Evolutionary conservation across 1,140 invertebrate genomes (phyloP), one percentile per base, ranked within the genome.

Genomic region (Megalopta genalis): DNA sequence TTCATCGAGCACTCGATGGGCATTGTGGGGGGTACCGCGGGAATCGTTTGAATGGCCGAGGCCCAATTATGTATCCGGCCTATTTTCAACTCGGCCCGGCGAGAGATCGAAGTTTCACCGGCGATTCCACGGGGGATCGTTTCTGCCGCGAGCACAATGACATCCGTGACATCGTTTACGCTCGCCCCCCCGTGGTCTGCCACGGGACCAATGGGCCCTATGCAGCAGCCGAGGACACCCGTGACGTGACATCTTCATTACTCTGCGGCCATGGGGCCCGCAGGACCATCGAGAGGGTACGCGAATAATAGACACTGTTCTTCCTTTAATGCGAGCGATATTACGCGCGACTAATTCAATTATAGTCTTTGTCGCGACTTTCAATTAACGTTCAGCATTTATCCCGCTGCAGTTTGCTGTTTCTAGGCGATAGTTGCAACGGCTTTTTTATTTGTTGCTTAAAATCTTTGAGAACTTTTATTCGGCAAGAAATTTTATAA

Each of bases 231-330:
- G 14, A 77, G 32, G 84, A 89, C 85, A 86, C 81, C 86, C 87
- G 84, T 88, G 88, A 89, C 89, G 88, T 86, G 87, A 91, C 87
- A 88, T 91, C 90, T 91, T 91, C 89, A 91, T 91, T 90, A 91
- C 86, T 62, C 70, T 86, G 84, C 66, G 88, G 84, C 86, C 83
- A 37, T 80, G 81, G 81, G 85, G 83, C 81, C 86, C 82, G 54
- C 23, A 57, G 54, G 1, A 18, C 12, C 4, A n/a, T 57, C 18
- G 8, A 57, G 18, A 21, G 21, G 54, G 8, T 21, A 9, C 6
- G 18, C 21, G 21, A 18, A n/a, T n/a, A 57, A 57, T 57, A 57
- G n/a, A 57, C 9, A 57, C 54, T n/a, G 21, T 57, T 57, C n/a
- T 9, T 57, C n/a, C n/a, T 57, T 57, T n/a, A 2, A 8, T n/a